phyloP scores from a whole-genome alignment of 2,797 vertebrate genomes.

The Remorina albescens region DNA sequence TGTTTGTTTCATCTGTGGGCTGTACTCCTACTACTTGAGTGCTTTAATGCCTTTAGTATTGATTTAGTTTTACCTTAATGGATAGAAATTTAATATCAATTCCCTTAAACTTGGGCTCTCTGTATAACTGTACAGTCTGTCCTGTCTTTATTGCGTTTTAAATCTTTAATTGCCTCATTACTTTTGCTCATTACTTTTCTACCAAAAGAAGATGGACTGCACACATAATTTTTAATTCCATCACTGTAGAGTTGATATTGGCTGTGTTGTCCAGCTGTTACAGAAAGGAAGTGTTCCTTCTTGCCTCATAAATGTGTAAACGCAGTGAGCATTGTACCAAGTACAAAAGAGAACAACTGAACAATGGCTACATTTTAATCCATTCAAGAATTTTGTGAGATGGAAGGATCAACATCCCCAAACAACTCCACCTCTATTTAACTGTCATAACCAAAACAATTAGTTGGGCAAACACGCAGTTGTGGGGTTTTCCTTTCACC shows the following conservation, averaged over 20 bases:
- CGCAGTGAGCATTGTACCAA: slow-evolving; percentile 46
- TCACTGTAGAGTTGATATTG: background rate
- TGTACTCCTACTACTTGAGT: background rate
- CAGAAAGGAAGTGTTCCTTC: slow-evolving; percentile 49
- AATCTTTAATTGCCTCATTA: background rate
- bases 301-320: slow-evolving; percentile 35
- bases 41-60: slow-evolving; percentile 14
- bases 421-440: background rate
- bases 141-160: slow-evolving; percentile 6
- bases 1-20: slow-evolving; percentile 16
- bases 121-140: background rate
- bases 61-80: slow-evolving; percentile 23
- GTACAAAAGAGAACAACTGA: slow-evolving; percentile 2
- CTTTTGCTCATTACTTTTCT: background rate
- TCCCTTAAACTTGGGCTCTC: background rate
- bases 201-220: background rate
- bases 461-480: background rate
- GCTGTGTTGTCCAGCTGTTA: slow-evolving; percentile 26
- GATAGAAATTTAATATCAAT: slow-evolving; percentile 7
- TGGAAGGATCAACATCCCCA: slow-evolving; percentile 18
- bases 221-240: background rate
- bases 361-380: slow-evolving; percentile 33
- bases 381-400: slow-evolving; percentile 17
- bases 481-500: background rate
- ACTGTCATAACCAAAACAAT: background rate